These are phyloP conservation scores for Epirrhoe tristata DNA, from an alignment of 2,888 invertebrate species.

Conservation along the genomic window DNA sequence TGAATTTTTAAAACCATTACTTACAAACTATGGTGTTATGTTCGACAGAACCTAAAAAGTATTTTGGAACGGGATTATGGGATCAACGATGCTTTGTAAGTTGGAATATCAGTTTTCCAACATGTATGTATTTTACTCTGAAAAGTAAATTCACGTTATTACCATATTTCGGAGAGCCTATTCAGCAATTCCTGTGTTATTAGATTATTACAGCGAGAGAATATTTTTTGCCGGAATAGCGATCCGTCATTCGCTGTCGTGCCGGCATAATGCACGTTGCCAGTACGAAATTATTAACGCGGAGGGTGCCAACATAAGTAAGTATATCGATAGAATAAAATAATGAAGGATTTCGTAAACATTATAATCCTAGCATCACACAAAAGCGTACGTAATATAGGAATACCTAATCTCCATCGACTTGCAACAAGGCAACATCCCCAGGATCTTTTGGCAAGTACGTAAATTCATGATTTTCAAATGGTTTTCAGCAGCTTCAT, in stretches of 20 bases:
- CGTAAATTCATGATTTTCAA: too few relatives aligned
- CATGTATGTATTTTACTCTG: not conserved
- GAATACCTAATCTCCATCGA: too few relatives aligned
- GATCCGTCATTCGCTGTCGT: conserved; percentile 70
- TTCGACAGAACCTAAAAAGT: too few relatives aligned
- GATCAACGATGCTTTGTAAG: too few relatives aligned
- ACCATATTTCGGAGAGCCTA: conserved; percentile 32
- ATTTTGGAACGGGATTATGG: too few relatives aligned
- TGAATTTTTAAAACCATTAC: too few relatives aligned
- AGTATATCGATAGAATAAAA: conserved; percentile 12
- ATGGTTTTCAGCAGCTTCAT: too few relatives aligned
- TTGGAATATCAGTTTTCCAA: too few relatives aligned
- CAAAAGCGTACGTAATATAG: not conserved
- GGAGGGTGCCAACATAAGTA: conserved; percentile 32
- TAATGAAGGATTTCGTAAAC: not conserved
- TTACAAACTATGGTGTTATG: too few relatives aligned
- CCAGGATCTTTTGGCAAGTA: too few relatives aligned
- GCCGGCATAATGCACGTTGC: conserved; percentile 65
- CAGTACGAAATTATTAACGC: conserved; percentile 67
- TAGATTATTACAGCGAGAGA: conserved; percentile 42
- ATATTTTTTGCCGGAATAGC: conserved; percentile 53
- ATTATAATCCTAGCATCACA: not conserved
- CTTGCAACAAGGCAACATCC: too few relatives aligned
- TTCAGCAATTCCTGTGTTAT: conserved; percentile 35
- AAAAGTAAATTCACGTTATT: conserved; percentile 2